A percentile compares a stretch with the other conserved stretches of the same genome.
Evolutionary conservation across 2,113 vertebrate species (phyloP).

Genomic region (Bagarius yarrelli): DNA sequence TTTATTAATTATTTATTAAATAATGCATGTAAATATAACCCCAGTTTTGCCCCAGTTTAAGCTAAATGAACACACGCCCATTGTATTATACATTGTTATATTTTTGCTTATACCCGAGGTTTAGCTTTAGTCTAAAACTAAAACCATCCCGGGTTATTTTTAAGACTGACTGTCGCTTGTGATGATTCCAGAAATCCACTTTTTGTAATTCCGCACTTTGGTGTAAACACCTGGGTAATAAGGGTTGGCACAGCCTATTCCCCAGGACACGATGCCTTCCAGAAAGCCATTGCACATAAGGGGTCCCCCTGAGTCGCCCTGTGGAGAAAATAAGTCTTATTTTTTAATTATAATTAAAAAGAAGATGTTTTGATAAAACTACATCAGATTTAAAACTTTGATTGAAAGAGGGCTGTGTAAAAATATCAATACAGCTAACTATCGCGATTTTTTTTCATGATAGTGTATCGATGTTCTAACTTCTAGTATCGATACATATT

Average conservation of each 20-base stretch:
- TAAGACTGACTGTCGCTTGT: constrained; percentile 2
- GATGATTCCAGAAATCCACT: constrained; percentile 61
- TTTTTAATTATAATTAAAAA: background rate
- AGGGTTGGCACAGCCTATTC: constrained; percentile 68
- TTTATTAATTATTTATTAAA: constrained; percentile 14
- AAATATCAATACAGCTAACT: too few relatives aligned
- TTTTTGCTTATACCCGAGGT: background rate
- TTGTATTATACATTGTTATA: too few relatives aligned
- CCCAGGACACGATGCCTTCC: constrained; percentile 77
- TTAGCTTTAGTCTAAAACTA: background rate
- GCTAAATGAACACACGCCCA: background rate
- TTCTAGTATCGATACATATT: too few relatives aligned
- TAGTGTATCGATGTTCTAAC: too few relatives aligned
- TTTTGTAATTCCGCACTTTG: constrained; percentile 63
- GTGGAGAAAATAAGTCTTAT: constrained; percentile 37
- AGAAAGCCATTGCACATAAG: constrained; percentile 64
- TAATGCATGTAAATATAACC: background rate
- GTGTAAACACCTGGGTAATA: constrained; percentile 73
- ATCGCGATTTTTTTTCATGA: too few relatives aligned
- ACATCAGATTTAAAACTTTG: too few relatives aligned
- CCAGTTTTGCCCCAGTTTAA: too few relatives aligned
- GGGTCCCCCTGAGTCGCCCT: constrained; percentile 74
- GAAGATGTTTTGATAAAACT: too few relatives aligned
- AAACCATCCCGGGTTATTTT: background rate
- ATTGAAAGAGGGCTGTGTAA: too few relatives aligned